A percentile compares a stretch with the other conserved stretches of the same genome.
Conservation (phyloP, 2,797 vertebrate genomes). For the Dallia pectoralis region DNA sequence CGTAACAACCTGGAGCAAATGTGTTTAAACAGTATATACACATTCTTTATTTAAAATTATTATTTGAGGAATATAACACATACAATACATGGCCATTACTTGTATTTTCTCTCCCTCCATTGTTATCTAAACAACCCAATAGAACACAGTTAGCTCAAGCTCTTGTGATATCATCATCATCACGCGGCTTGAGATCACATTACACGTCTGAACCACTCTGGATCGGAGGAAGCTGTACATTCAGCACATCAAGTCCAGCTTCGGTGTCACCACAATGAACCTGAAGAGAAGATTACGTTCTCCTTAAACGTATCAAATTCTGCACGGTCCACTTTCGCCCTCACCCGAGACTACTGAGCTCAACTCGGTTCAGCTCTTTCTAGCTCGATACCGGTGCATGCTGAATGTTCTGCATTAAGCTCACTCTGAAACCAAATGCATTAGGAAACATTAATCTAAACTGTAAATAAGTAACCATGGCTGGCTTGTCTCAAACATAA, state of each 20-base stretch:
- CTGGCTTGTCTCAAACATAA: background rate
- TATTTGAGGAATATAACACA: too few relatives aligned
- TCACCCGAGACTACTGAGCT: slow-evolving; percentile 28
- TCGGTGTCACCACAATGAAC: slow-evolving; percentile 41
- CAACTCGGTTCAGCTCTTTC: slow-evolving; percentile 49
- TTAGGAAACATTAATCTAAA: background rate
- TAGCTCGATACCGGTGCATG: slow-evolving; percentile 49
- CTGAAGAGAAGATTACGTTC: slow-evolving; percentile 50
- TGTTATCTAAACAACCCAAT: too few relatives aligned
- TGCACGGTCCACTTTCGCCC: slow-evolving; percentile 56
- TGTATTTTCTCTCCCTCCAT: too few relatives aligned
- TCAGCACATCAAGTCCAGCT: slow-evolving; percentile 55
- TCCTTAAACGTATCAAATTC: slow-evolving; percentile 62
- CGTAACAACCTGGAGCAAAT: too few relatives aligned
- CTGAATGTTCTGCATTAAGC: background rate
- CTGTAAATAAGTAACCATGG: background rate
- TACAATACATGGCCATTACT: too few relatives aligned
- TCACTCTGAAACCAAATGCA: background rate
- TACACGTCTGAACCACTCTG: slow-evolving; percentile 43
- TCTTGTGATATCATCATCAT: slow-evolving; percentile 8
- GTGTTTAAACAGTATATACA: too few relatives aligned
- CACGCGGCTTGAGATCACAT: slow-evolving; percentile 45
- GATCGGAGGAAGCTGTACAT: slow-evolving; percentile 41
- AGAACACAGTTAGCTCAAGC: background rate
- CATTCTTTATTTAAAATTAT: too few relatives aligned